Base-by-base conservation (phyloP, 2,797 vertebrate genomes). In the Acanthiza pusilla region DNA sequence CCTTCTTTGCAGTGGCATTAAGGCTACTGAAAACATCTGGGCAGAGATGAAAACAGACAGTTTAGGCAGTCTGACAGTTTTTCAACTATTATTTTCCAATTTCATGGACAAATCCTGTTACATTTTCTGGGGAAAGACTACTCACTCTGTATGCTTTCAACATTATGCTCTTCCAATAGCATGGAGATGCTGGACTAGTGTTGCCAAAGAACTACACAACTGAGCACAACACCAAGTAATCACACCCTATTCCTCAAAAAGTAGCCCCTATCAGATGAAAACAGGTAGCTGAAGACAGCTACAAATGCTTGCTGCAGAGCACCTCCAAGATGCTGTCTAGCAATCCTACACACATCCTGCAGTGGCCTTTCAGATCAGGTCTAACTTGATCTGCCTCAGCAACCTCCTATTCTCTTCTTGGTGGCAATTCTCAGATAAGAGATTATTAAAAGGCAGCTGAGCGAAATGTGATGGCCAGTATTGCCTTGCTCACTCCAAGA, bases 11-110 rank as follows among this genome's bases (percentile, higher is more conserved):
- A 63, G 89, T 87, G 55, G 79, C 81, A 5, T 86, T 96, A 30
- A 97, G 97, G 36, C 94, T 97, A 83, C 89, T 96, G 80, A 88
- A 96, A 66, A 95, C 4, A 3, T 96, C 98, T 98, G 91, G 22
- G 40, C 68, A 94, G 7, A 87, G 55, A 94, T 63, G 10, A 71
- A 83, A 78, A 94, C 38, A 54, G 30, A 50, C 27, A 78, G 25
- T 57, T 95, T 9, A 88, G 30, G 14, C 19, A 75, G 16, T 12
- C 38, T 72, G 26, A 18, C 25, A 32, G 13, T 16, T 55, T 81
- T 73, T 45, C 27, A 79, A 16, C 4, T 16, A 30, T 30, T 3
- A 9, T 62, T 55, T 77, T 62, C 26, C 34, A 79, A 17, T 2
- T 32, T 57, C 16, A 42, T 14, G 36, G 27, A 62, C 48, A 67